These are phyloP conservation scores for Oscheius sp. DNA, from an alignment of 2,888 invertebrate genomes.

Conservation along the genomic window DNA sequence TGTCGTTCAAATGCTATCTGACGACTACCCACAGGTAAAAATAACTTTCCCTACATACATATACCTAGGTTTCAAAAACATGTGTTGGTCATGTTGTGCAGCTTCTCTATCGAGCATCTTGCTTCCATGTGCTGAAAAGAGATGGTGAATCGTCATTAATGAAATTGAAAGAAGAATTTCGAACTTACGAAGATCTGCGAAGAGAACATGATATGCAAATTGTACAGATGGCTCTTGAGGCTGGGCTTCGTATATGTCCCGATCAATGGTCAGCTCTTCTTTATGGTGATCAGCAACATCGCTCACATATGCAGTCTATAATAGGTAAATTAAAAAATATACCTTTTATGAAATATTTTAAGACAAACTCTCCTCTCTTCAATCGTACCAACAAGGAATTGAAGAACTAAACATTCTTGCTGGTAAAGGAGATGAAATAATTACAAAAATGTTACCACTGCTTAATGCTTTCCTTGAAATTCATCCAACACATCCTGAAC, in stretches of 20 bases:
- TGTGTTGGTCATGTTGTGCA: slow-evolving; percentile 99
- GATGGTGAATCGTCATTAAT: slow-evolving; percentile 96
- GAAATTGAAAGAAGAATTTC: slow-evolving; percentile 77
- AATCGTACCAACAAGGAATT: slow-evolving; percentile 41
- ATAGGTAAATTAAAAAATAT: slow-evolving; percentile 72
- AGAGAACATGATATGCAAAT: slow-evolving; percentile 98
- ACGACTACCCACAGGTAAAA: slow-evolving; percentile 77
- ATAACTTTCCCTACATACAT: background rate
- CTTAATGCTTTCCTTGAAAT: slow-evolving; percentile 29
- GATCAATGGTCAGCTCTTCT: slow-evolving; percentile 97
- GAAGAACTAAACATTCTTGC: slow-evolving; percentile 36
- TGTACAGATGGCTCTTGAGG: slow-evolving; percentile 91
- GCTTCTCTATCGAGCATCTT: slow-evolving; percentile 93
- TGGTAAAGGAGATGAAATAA: slow-evolving; percentile 8
- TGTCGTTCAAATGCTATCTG: slow-evolving; percentile 91
- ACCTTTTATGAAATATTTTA: background rate
- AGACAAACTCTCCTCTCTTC: slow-evolving; percentile 52
- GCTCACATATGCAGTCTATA: slow-evolving; percentile 91
- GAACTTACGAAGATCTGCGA: slow-evolving; percentile 87
- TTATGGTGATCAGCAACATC: slow-evolving; percentile 93
- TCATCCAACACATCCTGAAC: slow-evolving; percentile 30
- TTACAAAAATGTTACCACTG: slow-evolving; percentile 34
- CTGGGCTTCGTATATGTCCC: slow-evolving; percentile 92
- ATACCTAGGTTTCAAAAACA: slow-evolving; percentile 85
- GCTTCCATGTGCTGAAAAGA: slow-evolving; percentile 85